Percentiles rank a stretch among this genome's conserved stretches.
phyloP scores from a whole-genome alignment of 2,113 vertebrate genomes.

The Neopipo cinnamomea region DNA sequence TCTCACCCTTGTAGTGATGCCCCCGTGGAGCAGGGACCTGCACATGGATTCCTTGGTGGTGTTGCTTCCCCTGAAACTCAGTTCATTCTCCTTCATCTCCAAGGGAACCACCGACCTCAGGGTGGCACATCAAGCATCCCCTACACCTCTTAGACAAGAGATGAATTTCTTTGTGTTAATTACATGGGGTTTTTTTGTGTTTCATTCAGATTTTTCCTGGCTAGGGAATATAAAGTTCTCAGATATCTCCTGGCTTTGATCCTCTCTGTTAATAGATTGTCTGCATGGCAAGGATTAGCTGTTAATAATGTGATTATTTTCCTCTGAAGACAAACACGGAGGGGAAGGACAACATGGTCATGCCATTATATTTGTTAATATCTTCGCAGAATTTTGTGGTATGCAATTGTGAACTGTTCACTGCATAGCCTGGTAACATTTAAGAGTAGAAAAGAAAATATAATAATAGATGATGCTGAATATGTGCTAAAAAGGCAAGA shows the following conservation, averaged over 20 bases:
- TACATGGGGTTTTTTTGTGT: rapidly evolving
- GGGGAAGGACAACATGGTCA: not conserved
- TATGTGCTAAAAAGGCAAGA: not conserved
- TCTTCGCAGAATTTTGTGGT: not conserved
- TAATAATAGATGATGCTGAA: not conserved
- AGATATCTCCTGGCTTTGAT: not conserved
- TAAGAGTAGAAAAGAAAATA: not conserved
- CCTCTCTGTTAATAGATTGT: not conserved
- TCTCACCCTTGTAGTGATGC: rapidly evolving
- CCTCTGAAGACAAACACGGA: not conserved
- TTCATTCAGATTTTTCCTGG: not conserved
- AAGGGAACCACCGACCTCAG: too few species aligned
- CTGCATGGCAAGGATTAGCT: not conserved
- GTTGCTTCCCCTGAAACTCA: not conserved
- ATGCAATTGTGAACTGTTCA: not conserved
- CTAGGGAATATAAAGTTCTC: not conserved
- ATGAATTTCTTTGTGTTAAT: not conserved
- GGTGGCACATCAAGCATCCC: not conserved
- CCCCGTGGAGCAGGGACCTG: too few species aligned
- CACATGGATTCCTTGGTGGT: not conserved
- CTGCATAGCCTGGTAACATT: not conserved
- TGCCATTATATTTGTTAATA: not conserved
- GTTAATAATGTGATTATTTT: not conserved
- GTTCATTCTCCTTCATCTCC: rapidly evolving
- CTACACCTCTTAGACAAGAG: rapidly evolving